Evolutionary conservation across 2,888 invertebrate genomes (phyloP), one percentile per base, ranked within the genome.

Genomic region (Argyra leucocephala): DNA sequence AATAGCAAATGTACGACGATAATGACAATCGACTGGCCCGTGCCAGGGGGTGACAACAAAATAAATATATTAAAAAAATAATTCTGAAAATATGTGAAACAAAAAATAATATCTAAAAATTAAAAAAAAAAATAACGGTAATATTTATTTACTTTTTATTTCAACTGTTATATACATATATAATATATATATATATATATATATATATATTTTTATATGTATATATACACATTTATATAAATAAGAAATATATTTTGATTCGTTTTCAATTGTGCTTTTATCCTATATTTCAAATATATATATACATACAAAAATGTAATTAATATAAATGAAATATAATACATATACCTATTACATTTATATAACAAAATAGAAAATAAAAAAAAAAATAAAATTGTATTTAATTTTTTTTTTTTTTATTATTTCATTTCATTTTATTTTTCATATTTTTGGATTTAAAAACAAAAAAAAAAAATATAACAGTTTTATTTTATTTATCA

Each of bases 401-500:
- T 48, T 48, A 9, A 48, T 48, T 48, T 37, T 37, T 9, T 37
- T 37, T 26, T 26, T 6, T 26, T 31, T 31, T 31, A 31, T 31
- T 31, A 31, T 31, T 31, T 31, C 31, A 2, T 12, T 18, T 48
- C 18, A 37, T 37, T 48, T 48, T 48, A 31, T 31, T 31, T 31
- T n/a, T n/a, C n/a, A n/a, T n/a, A n/a, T 48, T n/a, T 18, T 18
- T 48, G 48, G 6, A 18, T 48, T 48, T 5, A 48, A 48, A 37
- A 37, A 37, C 5, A 15, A 31, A n/a, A n/a, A n/a, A n/a, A n/a
- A n/a, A n/a, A n/a, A n/a, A n/a, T n/a, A n/a, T n/a, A 61, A 61
- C 61, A 61, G 61, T 61, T 61, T n/a, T 61, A 61, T 61, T 61
- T 61, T 21, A 61, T 31, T 31, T 61, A 31, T 61, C 61, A 61